A percentile compares a stretch with the other conserved stretches of the same genome.
Evolutionary conservation across 2,888 invertebrate species (phyloP).

Genomic region (Chaetogeoica ovagalla): DNA sequence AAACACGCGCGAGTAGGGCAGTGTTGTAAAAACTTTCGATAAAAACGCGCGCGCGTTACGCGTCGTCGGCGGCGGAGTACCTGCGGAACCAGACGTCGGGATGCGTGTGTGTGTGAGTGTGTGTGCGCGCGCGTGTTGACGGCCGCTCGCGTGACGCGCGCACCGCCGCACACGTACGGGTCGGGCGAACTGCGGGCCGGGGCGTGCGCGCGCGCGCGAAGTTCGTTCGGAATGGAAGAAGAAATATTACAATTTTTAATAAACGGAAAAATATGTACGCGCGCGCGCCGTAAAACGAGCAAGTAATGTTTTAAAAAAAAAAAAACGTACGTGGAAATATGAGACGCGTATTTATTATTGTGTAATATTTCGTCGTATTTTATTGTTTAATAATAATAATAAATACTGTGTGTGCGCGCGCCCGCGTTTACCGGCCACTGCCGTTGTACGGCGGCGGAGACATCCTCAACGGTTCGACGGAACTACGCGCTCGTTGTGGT

Average conservation of each 20-base stretch:
- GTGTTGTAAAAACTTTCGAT: conserved; percentile 47
- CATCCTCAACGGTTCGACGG: too few species aligned
- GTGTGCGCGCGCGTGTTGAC: not conserved
- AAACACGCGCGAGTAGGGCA: conserved; percentile 10
- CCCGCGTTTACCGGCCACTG: too few species aligned
- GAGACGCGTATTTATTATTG: too few species aligned
- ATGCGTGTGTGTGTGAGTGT: not conserved
- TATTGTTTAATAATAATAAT: too few species aligned
- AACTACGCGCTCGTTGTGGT: too few species aligned
- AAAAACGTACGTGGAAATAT: too few species aligned
- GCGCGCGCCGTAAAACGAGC: too few species aligned
- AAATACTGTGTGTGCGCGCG: too few species aligned
- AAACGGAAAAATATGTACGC: not conserved
- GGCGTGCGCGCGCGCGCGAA: not conserved
- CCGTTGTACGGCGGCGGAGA: too few species aligned
- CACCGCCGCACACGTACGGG: not conserved
- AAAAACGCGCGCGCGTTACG: conserved; percentile 40
- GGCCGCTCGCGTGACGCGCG: not conserved
- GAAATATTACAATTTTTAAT: not conserved
- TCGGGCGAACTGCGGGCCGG: too few species aligned
- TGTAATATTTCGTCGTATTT: too few species aligned
- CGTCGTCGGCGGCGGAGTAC: not conserved
- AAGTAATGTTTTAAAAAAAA: too few species aligned
- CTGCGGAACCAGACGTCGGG: conserved; percentile 23
- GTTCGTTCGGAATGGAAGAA: not conserved